Evolutionary conservation across 1,140 invertebrate genomes (phyloP), one percentile per base, ranked within the genome.

Genomic region (Cydia fagiglandana): DNA sequence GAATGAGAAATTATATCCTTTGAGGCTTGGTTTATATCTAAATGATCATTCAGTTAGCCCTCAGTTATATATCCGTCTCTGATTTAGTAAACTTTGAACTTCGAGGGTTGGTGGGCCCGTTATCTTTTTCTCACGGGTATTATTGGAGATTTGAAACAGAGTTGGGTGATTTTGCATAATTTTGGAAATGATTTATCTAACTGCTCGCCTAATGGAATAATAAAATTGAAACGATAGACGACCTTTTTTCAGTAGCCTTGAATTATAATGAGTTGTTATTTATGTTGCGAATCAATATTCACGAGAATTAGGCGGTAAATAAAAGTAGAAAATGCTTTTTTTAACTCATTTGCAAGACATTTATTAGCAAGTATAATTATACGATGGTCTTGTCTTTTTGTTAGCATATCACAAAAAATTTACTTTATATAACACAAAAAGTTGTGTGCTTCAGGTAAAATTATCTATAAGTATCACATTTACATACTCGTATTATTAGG

Each of bases 101-200:
- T 64, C 3, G 38, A 38, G 77, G 77, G 30, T 76, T 73, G 70
- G 76, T 77, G 74, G 73, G 38, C 76, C 47, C 76, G 75, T 79
- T 76, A 79, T 84, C 78, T 81, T 81, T 81, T 81, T 84, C 81
- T 78, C 83, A 83, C 80, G 81, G 79, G 80, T 80, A 84, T 84
- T 83, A 84, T 81, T 83, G 76, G 78, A 78, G 81, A 81, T 80
- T 81, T 83, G 83, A 83, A 84, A 84, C 80, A 79, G 81, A 84
- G 83, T 81, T 77, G 81, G 75, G 79, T 80, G 80, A 81, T 80
- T 84, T 81, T 81, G 80, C 80, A 84, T 83, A 83, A 84, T 80
- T 83, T 82, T 78, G 73, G 68, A 80, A 77, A 77, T 81, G 78
- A 82, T 81, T 82, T 80, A 81, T 80, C 78, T 80, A 68, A 75